Percentiles rank a stretch among this genome's conserved stretches.
These are phyloP conservation scores for Erythrolamprus reginae DNA, from an alignment of 2,113 vertebrate genomes.

Conservation along the genomic window DNA sequence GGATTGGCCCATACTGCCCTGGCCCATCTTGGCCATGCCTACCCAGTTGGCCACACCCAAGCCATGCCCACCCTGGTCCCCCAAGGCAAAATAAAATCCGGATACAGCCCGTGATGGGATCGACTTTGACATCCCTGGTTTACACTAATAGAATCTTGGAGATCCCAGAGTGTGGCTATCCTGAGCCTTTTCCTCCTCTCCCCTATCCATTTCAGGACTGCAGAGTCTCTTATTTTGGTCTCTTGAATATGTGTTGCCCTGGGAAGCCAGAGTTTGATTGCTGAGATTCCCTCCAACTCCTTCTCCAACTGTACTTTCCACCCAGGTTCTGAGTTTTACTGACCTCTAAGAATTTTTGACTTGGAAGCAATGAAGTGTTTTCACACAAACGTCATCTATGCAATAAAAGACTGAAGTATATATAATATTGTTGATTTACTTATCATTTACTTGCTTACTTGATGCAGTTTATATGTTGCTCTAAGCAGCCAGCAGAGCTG, in stretches of 20 bases:
- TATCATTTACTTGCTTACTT: neutral
- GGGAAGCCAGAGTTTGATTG: neutral
- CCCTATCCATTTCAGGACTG: too few species aligned
- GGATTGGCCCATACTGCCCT: too few species aligned
- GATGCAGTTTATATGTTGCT: neutral
- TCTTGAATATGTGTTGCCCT: neutral
- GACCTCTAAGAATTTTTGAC: neutral
- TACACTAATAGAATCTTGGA: neutral
- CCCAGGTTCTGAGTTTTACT: neutral
- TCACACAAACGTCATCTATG: neutral
- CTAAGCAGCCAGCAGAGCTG: neutral
- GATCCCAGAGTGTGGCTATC: neutral
- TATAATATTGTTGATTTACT: neutral
- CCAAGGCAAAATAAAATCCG: too few species aligned
- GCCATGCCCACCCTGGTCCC: too few species aligned
- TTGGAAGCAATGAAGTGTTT: neutral
- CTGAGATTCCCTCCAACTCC: neutral
- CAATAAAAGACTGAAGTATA: neutral
- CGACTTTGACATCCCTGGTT: neutral
- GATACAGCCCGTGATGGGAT: too few species aligned
- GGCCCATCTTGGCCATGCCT: too few species aligned
- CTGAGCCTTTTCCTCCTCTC: neutral
- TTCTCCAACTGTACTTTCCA: neutral
- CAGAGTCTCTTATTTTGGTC: neutral
- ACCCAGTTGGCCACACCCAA: too few species aligned